Percentiles rank a stretch among this genome's conserved stretches.
These are phyloP conservation scores for Vimba vimba DNA, from an alignment of 2,113 vertebrate species.

Conservation along the genomic window DNA sequence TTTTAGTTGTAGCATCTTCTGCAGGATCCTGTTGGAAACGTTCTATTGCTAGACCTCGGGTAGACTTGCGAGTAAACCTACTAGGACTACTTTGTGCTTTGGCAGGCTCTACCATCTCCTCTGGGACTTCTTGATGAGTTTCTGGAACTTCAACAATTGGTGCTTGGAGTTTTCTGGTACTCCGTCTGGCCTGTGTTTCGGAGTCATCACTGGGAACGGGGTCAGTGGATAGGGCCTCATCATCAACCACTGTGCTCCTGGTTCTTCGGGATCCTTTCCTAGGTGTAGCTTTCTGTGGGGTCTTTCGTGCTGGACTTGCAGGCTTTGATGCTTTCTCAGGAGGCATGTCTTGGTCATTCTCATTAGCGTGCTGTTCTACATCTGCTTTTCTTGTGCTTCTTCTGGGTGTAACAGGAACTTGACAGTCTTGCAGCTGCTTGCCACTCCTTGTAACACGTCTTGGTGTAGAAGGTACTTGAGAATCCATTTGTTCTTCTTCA, in stretches of 20 bases:
- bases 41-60: constrained; percentile 65
- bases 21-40: constrained; percentile 68
- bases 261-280: constrained; percentile 65
- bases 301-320: constrained; percentile 52
- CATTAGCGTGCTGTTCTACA: background rate
- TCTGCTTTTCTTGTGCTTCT: constrained; percentile 70
- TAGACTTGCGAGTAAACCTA: constrained; percentile 72
- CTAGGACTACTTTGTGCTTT: constrained; percentile 60
- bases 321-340: constrained; percentile 46
- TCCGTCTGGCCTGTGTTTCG: constrained; percentile 60
- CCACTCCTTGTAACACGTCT: constrained; percentile 63
- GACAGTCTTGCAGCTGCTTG: constrained; percentile 54
- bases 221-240: constrained; percentile 52
- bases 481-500: constrained; percentile 54
- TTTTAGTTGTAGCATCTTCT: constrained; percentile 57
- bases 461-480: constrained; percentile 58
- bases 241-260: constrained; percentile 35
- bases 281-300: constrained; percentile 58
- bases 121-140: constrained; percentile 13
- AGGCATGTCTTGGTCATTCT: constrained; percentile 28
- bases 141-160: constrained; percentile 4
- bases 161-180: constrained; percentile 61
- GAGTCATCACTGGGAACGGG: constrained; percentile 47
- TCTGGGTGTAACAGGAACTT: constrained; percentile 65
- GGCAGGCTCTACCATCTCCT: constrained; percentile 45